Conservation (phyloP, 1,140 invertebrate genomes). For the Aphis gossypii region DNA sequence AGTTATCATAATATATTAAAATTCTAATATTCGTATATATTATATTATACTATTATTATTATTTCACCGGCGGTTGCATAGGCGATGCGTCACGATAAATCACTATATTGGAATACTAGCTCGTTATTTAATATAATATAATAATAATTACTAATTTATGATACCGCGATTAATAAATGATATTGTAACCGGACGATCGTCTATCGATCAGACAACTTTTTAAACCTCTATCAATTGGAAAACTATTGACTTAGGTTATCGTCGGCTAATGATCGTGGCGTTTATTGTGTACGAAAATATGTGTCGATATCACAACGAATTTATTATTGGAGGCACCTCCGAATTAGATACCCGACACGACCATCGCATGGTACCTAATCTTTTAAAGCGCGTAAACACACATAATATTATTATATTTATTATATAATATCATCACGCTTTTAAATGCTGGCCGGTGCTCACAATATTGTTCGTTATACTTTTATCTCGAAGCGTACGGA, state of each 20-base stretch:
- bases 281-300: no score
- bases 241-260: background rate
- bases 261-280: background rate
- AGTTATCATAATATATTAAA: background rate
- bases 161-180: background rate
- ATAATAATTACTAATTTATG: background rate
- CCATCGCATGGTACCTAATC: no score
- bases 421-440: no score
- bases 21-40: background rate
- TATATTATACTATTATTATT: background rate
- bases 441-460: no score
- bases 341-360: no score
- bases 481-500: background rate
- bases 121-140: background rate
- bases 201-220: background rate
- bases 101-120: background rate
- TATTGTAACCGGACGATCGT: background rate
- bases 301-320: no score
- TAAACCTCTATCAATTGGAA: background rate
- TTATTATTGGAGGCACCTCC: no score
- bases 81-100: background rate
- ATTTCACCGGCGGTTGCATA: no score
- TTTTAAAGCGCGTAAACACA: no score
- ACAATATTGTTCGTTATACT: no score
- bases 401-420: no score